These are phyloP conservation scores for Ischnura elegans DNA, from an alignment of 2,888 invertebrate genomes.

Conservation along the genomic window DNA sequence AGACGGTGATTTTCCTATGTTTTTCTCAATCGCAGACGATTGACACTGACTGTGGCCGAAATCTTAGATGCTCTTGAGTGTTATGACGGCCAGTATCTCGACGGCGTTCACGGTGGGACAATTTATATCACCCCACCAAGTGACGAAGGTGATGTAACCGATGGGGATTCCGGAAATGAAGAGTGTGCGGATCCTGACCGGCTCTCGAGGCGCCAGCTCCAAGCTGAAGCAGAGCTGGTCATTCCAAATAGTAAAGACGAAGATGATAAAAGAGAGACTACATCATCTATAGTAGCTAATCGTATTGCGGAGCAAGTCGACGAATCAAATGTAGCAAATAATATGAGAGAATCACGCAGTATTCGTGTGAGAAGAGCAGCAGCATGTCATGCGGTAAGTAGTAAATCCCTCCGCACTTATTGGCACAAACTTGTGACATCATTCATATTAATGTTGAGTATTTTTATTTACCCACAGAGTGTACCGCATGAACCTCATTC, in stretches of 20 bases:
- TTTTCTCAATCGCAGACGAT: not conserved
- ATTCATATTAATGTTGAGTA: too few relatives aligned
- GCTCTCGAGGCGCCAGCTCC: not conserved
- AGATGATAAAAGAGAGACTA: not conserved
- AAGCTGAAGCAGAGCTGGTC: not conserved
- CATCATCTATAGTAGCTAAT: not conserved
- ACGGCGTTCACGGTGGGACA: not conserved
- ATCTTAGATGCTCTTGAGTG: not conserved
- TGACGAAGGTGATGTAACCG: conserved; percentile 10
- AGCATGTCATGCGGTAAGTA: not conserved
- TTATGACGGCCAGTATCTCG: not conserved
- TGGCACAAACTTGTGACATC: too few relatives aligned
- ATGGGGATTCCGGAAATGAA: conserved; percentile 12
- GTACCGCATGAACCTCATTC: too few relatives aligned
- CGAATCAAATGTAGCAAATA: too few relatives aligned
- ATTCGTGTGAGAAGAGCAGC: not conserved
- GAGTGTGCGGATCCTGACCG: conserved; percentile 11
- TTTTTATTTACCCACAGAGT: too few relatives aligned
- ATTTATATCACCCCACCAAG: conserved; percentile 3
- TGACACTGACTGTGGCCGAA: not conserved
- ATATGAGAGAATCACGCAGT: too few relatives aligned
- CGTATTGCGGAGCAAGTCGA: too few relatives aligned
- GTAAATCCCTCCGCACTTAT: too few relatives aligned
- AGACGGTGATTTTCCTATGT: not conserved
- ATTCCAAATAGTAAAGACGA: not conserved